A percentile compares a stretch with the other conserved stretches of the same genome.
Evolutionary conservation across 2,113 vertebrate genomes (phyloP).

Genomic region (Ailurus styani): DNA sequence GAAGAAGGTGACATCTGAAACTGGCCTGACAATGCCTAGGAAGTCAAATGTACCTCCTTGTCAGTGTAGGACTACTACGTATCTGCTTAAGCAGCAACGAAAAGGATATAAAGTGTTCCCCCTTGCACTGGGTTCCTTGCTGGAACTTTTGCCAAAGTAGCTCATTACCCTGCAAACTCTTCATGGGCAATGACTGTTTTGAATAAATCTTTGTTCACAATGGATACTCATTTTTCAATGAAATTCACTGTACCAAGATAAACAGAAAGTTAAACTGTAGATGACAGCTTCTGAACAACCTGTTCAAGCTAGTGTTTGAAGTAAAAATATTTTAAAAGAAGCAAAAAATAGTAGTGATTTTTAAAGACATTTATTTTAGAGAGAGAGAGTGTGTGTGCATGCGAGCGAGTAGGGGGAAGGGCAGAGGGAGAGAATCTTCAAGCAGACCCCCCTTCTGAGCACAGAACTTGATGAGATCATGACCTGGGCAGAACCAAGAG

Average conservation of each 20-base stretch:
- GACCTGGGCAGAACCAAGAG: not conserved
- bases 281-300: not conserved
- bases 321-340: not conserved
- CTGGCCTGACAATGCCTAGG: not conserved
- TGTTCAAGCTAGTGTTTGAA: not conserved
- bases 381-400: not conserved
- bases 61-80: not conserved
- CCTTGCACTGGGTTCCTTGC: not conserved
- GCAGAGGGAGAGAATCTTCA: not conserved
- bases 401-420: not conserved
- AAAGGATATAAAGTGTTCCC: not conserved
- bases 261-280: not conserved
- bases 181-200: not conserved
- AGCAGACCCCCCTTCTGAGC: not conserved
- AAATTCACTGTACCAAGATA: not conserved
- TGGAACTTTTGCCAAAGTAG: not conserved
- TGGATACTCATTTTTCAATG: not conserved
- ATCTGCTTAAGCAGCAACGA: not conserved
- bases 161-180: not conserved
- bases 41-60: not conserved
- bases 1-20: not conserved
- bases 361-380: not conserved
- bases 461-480: not conserved
- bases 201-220: not conserved
- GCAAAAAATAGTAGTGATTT: not conserved